phyloP scores from a whole-genome alignment of 2,888 invertebrate genomes.

The Amphipoea lucens region DNA sequence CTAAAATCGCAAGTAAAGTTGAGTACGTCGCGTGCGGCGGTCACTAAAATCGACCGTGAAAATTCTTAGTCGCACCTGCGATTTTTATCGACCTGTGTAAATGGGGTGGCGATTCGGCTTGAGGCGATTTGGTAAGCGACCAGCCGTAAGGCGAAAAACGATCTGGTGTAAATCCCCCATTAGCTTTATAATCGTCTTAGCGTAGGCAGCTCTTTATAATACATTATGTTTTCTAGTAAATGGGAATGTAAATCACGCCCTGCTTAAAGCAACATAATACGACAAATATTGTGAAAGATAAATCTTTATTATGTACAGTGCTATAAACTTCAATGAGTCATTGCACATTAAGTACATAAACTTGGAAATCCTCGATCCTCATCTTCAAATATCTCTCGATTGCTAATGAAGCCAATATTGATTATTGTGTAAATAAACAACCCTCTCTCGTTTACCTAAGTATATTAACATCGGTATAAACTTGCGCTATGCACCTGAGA shows the following conservation, averaged over 20 bases:
- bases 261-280: neutral
- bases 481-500: conserved; percentile 26
- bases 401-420: conserved; percentile 43
- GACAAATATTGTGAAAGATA: neutral
- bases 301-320: neutral
- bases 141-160: neutral
- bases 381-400: conserved; percentile 4
- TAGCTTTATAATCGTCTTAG: conserved; percentile 1
- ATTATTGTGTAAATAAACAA: conserved; percentile 22
- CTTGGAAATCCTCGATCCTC: neutral
- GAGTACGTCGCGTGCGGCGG: no score
- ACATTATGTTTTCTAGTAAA: conserved; percentile 10
- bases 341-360: conserved; percentile 17
- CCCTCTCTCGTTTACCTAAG: neutral
- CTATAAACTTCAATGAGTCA: conserved; percentile 17
- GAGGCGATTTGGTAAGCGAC: neutral
- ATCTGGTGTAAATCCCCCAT: neutral
- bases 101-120: neutral
- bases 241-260: neutral
- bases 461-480: conserved; percentile 19
- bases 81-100: neutral
- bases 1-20: no score
- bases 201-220: conserved; percentile 4
- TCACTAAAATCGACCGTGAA: no score
- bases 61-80: neutral